Conservation (phyloP, 2,113 vertebrate species). For the Cygnus buccinator region DNA sequence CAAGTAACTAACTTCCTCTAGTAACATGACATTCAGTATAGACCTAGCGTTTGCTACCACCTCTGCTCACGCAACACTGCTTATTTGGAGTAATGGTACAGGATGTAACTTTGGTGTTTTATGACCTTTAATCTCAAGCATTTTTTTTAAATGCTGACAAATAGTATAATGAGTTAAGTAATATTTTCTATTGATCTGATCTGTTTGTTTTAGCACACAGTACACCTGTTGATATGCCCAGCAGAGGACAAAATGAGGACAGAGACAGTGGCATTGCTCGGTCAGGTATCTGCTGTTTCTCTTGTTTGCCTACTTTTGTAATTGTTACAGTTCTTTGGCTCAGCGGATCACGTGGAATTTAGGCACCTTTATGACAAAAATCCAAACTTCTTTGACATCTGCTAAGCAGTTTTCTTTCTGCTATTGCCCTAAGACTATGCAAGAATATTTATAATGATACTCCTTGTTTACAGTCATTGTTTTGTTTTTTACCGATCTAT, state of each 20-base stretch:
- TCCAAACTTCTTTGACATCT: not conserved
- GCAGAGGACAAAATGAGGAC: constrained; percentile 87
- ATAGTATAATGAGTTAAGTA: not conserved
- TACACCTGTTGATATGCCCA: constrained; percentile 91
- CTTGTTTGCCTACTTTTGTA: not conserved
- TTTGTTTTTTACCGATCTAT: not conserved
- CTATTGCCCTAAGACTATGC: not conserved
- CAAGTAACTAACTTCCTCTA: not conserved
- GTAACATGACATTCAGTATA: not conserved
- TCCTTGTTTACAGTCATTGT: not conserved
- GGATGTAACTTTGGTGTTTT: not conserved
- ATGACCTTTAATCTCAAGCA: constrained; percentile 8
- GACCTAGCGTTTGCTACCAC: not conserved
- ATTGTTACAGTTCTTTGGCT: not conserved
- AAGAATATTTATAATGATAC: not conserved
- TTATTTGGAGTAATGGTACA: not conserved
- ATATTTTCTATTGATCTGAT: constrained; percentile 21
- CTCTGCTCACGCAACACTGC: not conserved
- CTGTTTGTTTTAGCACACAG: constrained; percentile 83
- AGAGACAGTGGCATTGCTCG: constrained; percentile 89
- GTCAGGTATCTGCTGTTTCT: constrained; percentile 80
- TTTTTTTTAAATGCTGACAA: not conserved
- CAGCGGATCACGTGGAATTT: not conserved
- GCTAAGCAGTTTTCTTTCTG: not conserved
- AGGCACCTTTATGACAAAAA: not conserved